A percentile compares a stretch with the other conserved stretches of the same genome.
These are phyloP conservation scores for Mactromeris polynyma DNA, from an alignment of 2,888 invertebrate genomes.

Conservation along the genomic window DNA sequence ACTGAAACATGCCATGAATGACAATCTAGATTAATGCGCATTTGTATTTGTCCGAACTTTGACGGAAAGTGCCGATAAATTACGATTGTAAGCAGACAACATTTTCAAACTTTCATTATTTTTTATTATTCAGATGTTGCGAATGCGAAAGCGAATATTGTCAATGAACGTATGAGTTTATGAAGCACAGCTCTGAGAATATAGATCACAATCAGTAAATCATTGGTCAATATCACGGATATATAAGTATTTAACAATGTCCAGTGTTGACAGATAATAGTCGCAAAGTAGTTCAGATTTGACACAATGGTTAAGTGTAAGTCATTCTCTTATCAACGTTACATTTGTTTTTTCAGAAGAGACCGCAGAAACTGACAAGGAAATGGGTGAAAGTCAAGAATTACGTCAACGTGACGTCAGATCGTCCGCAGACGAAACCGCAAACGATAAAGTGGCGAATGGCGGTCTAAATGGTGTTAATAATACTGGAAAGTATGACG, in stretches of 20 bases:
- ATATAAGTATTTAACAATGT: too few species aligned
- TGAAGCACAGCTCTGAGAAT: too few species aligned
- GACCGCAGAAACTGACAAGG: neutral
- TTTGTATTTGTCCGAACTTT: neutral
- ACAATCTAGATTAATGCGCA: neutral
- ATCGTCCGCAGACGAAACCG: neutral
- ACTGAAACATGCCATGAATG: neutral
- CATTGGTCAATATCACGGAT: too few species aligned
- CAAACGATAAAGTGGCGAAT: neutral
- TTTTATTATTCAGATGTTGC: too few species aligned
- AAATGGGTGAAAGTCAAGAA: constrained; percentile 24
- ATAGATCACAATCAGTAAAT: too few species aligned
- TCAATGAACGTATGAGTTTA: too few species aligned
- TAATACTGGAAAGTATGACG: neutral
- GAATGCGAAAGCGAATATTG: too few species aligned
- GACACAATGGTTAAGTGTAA: too few species aligned
- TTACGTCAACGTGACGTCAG: constrained; percentile 34
- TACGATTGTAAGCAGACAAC: neutral
- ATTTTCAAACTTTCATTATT: too few species aligned
- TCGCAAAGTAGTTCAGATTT: too few species aligned
- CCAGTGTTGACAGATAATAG: too few species aligned
- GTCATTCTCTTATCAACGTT: neutral
- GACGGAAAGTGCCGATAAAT: neutral
- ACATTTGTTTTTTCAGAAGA: neutral
- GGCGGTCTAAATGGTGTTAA: neutral